A percentile compares a stretch with the other conserved stretches of the same genome.
These are phyloP conservation scores for Chrysemys picta DNA, from an alignment of 2,113 vertebrate species.

Conservation along the genomic window DNA sequence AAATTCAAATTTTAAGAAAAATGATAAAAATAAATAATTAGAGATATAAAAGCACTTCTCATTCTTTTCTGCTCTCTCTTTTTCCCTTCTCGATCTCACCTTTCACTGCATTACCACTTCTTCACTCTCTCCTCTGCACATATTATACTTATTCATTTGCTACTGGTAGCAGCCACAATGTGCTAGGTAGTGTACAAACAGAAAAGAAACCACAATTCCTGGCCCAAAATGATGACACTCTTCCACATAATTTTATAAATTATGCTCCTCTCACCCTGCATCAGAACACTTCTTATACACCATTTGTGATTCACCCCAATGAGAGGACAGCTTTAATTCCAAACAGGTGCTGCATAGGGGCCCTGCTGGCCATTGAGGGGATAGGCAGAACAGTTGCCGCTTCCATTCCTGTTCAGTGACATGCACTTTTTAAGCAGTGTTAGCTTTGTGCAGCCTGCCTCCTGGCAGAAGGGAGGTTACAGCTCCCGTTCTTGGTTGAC, in stretches of 20 bases:
- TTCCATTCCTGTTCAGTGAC: neutral
- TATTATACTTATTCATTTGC: neutral
- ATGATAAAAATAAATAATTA: neutral
- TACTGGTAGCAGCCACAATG: neutral
- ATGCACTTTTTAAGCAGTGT: neutral
- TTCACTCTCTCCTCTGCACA: neutral
- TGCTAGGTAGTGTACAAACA: neutral
- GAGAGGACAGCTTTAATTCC: neutral
- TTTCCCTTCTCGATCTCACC: neutral
- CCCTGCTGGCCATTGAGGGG: constrained; percentile 18
- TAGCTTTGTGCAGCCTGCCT: fast-evolving
- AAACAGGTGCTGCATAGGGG: constrained; percentile 31
- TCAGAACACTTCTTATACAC: neutral
- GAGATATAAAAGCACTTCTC: neutral
- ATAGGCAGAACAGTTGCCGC: neutral
- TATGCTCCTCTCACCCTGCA: neutral
- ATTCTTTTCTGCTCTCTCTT: neutral
- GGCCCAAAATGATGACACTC: neutral
- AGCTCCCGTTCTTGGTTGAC: neutral
- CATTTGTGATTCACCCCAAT: neutral
- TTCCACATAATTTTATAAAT: neutral
- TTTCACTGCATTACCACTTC: neutral
- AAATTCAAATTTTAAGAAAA: neutral
- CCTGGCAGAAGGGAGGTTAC: neutral
- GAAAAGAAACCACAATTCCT: neutral